Evolutionary conservation across 1,140 invertebrate species (phyloP).

Genomic region (Pseudoatta argentina): DNA sequence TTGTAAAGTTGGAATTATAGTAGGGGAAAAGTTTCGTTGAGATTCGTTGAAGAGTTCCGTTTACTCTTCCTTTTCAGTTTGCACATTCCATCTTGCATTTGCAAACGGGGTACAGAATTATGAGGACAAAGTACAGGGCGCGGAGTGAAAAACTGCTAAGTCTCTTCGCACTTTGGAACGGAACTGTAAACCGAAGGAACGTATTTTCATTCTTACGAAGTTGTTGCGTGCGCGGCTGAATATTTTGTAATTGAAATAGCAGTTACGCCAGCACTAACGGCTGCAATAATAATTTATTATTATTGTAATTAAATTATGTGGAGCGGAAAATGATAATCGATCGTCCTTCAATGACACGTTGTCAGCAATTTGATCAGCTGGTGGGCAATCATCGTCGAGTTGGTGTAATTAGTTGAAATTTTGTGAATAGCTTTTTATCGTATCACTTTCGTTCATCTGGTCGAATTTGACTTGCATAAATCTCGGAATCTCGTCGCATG

Average conservation of each 20-base stretch:
- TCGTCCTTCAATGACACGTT: background rate
- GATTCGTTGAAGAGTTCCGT: conserved; percentile 59
- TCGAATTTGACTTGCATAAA: conserved; percentile 16
- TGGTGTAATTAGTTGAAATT: conserved; percentile 1
- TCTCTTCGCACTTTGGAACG: conserved; percentile 45
- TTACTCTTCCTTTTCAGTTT: conserved; percentile 55
- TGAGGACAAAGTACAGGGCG: conserved; percentile 47
- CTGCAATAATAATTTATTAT: background rate
- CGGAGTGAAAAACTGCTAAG: conserved; percentile 57
- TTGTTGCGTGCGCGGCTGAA: conserved; percentile 6
- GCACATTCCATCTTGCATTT: conserved; percentile 55
- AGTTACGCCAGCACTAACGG: background rate
- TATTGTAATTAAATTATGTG: background rate
- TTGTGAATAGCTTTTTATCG: background rate
- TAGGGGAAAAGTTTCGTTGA: conserved; percentile 46
- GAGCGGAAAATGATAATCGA: conserved; percentile 3
- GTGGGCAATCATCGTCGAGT: background rate
- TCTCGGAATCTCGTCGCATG: conserved; percentile 38
- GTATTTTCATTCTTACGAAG: conserved; percentile 37
- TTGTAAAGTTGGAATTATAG: conserved; percentile 58
- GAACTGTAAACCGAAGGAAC: background rate
- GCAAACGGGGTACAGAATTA: conserved; percentile 48
- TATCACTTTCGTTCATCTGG: background rate
- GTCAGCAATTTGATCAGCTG: background rate
- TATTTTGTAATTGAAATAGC: conserved; percentile 19